Conservation (phyloP, 2,113 vertebrate genomes). For the Anhinga anhinga region DNA sequence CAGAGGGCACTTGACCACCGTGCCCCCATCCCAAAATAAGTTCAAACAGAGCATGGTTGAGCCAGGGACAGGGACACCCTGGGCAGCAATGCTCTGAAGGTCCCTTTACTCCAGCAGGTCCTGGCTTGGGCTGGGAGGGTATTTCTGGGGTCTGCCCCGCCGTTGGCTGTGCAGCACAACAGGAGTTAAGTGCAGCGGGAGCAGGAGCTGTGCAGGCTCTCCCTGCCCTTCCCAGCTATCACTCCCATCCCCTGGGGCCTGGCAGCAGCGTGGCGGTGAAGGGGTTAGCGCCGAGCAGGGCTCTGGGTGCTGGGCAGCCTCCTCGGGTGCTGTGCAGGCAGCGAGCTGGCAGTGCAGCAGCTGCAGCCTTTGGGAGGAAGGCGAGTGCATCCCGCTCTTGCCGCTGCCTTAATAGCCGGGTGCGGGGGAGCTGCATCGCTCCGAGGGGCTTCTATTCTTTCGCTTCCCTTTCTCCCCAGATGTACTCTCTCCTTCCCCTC, state of each 20-base stretch:
- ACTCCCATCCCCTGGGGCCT: fast-evolving
- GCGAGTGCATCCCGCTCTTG: background rate
- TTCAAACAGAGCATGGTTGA: fast-evolving
- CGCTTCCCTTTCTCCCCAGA: background rate
- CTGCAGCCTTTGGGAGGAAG: background rate
- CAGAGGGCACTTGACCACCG: fast-evolving
- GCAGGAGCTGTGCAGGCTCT: background rate
- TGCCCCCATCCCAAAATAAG: background rate
- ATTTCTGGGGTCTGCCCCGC: background rate
- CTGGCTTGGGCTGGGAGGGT: fast-evolving
- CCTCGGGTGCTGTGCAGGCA: constrained; percentile 24
- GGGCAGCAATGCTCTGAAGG: fast-evolving
- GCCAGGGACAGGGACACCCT: background rate
- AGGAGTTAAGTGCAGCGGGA: background rate
- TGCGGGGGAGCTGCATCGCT: background rate
- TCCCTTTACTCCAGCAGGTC: background rate
- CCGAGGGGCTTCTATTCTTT: background rate
- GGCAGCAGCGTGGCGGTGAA: background rate
- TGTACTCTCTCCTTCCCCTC: background rate
- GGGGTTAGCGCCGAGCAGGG: constrained; percentile 33
- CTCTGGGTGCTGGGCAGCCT: constrained; percentile 15
- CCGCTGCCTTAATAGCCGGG: background rate
- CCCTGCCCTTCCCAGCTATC: background rate
- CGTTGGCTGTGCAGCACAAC: fast-evolving
- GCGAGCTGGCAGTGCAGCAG: constrained; percentile 10